These are phyloP conservation scores for Montipora cactus DNA, from an alignment of 64 coral and sea anemone genomes.

Conservation along the genomic window DNA sequence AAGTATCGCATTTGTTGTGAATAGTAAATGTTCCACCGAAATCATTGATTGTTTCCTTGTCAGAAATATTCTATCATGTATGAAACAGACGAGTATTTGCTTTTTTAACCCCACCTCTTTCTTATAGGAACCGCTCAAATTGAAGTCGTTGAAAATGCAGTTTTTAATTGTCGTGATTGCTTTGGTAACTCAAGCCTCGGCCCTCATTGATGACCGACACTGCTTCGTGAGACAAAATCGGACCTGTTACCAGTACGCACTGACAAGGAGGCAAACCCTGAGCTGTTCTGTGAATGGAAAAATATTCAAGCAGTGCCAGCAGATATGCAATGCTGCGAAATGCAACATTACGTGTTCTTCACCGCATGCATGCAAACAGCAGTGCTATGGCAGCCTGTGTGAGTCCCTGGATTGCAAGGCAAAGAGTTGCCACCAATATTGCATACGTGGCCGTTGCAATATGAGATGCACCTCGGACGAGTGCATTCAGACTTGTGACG, in stretches of 20 bases:
- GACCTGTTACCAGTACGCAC: conserved; percentile 43
- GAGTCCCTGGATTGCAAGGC: conserved; percentile 71
- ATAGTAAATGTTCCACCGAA: too few relatives aligned
- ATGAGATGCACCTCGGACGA: conserved; percentile 79
- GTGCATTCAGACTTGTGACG: conserved; percentile 74
- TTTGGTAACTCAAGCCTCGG: background rate
- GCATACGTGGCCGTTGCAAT: conserved; percentile 72
- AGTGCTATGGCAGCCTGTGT: conserved; percentile 72
- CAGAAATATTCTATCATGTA: background rate
- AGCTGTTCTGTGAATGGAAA: conserved; percentile 21
- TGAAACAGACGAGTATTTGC: background rate
- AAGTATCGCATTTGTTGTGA: too few relatives aligned
- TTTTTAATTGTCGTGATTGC: background rate
- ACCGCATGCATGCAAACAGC: conserved; percentile 61
- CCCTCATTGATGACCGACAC: background rate
- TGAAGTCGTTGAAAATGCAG: background rate
- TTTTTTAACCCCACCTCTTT: too few relatives aligned
- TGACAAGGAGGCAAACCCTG: conserved; percentile 21
- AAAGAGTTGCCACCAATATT: conserved; percentile 71
- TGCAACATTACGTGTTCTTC: conserved; percentile 72
- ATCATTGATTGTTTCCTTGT: too few relatives aligned
- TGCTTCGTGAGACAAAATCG: conserved; percentile 25
- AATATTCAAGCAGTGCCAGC: conserved; percentile 62
- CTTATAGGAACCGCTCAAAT: background rate
- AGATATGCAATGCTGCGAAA: conserved; percentile 72